phyloP scores from a whole-genome alignment of 2,113 vertebrate species.

The Gasterosteus nipponicus region DNA sequence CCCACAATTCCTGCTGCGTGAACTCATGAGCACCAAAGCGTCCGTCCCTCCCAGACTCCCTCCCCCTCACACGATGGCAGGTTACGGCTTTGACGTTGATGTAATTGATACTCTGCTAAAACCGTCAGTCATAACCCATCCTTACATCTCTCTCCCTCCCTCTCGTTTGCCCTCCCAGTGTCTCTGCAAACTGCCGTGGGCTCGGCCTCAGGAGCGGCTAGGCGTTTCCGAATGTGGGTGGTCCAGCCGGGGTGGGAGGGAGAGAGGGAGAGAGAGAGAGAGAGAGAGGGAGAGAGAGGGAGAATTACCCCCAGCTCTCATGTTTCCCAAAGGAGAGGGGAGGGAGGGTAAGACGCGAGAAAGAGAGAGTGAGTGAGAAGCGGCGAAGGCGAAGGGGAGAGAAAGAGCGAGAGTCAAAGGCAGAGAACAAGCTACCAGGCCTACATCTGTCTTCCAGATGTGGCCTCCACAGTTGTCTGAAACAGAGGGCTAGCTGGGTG shows the following conservation, averaged over 20 bases:
- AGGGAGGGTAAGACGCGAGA: constrained; percentile 2
- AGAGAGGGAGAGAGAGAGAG: constrained; percentile 49
- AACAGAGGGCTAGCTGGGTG: constrained; percentile 41
- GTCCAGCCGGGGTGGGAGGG: constrained; percentile 74
- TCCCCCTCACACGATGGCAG: constrained; percentile 62
- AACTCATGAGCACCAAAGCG: constrained; percentile 13
- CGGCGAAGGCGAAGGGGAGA: constrained; percentile 49
- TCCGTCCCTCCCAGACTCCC: constrained; percentile 43
- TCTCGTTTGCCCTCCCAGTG: constrained; percentile 27
- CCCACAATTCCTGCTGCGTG: constrained; percentile 13
- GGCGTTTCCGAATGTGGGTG: constrained; percentile 85
- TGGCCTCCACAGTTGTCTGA: constrained; percentile 80
- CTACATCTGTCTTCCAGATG: constrained; percentile 86
- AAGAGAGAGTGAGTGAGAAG: constrained; percentile 53
- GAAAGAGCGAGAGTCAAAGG: constrained; percentile 61
- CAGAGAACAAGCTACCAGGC: constrained; percentile 71
- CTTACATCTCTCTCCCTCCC: constrained; percentile 68
- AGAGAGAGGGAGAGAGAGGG: constrained; percentile 56
- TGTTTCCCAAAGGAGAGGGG: constrained; percentile 67
- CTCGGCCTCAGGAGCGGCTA: constrained; percentile 75
- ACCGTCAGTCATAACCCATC: constrained; percentile 77
- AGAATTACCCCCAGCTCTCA: constrained; percentile 74
- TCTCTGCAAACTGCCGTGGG: constrained; percentile 52
- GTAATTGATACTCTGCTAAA: constrained; percentile 83
- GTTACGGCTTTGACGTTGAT: constrained; percentile 75